Conservation (phyloP, 2,888 invertebrate species). For the Megaustenia siamemsis region DNA sequence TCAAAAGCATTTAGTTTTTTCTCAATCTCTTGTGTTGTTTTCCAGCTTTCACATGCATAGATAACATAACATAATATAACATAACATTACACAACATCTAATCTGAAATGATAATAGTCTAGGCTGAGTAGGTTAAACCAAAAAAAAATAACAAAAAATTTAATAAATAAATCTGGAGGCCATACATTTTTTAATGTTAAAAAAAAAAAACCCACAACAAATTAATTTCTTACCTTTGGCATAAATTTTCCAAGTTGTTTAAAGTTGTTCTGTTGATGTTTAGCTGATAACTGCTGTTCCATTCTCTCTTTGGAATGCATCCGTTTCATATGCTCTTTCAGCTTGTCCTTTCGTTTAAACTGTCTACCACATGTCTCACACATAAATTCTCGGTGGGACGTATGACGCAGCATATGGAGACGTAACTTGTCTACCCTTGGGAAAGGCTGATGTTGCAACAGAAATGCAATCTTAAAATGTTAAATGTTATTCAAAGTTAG, state of each 20-base stretch:
- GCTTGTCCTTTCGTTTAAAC: constrained; percentile 86
- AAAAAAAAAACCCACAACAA: background rate
- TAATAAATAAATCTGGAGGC: too few relatives aligned
- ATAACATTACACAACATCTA: too few relatives aligned
- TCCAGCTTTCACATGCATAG: too few relatives aligned
- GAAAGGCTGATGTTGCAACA: constrained; percentile 81
- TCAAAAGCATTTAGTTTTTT: too few relatives aligned
- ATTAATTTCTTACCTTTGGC: constrained; percentile 80
- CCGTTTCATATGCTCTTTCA: constrained; percentile 87
- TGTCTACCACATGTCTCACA: constrained; percentile 89
- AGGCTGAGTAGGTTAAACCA: too few relatives aligned
- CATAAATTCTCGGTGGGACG: constrained; percentile 85
- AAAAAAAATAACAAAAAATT: too few relatives aligned
- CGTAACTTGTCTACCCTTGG: constrained; percentile 87
- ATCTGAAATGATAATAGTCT: too few relatives aligned
- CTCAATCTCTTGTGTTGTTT: too few relatives aligned
- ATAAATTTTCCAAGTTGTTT: constrained; percentile 81
- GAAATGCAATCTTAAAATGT: background rate
- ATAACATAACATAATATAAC: too few relatives aligned
- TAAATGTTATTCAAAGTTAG: too few relatives aligned
- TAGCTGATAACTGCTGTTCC: constrained; percentile 63
- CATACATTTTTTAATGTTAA: too few relatives aligned
- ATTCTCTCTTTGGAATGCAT: constrained; percentile 83
- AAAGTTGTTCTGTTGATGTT: constrained; percentile 57
- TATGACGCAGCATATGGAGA: constrained; percentile 86